Evolutionary conservation across 53 echinoderm and acorn worm species (phyloP).

Genomic region (Holothuria scabra): DNA sequence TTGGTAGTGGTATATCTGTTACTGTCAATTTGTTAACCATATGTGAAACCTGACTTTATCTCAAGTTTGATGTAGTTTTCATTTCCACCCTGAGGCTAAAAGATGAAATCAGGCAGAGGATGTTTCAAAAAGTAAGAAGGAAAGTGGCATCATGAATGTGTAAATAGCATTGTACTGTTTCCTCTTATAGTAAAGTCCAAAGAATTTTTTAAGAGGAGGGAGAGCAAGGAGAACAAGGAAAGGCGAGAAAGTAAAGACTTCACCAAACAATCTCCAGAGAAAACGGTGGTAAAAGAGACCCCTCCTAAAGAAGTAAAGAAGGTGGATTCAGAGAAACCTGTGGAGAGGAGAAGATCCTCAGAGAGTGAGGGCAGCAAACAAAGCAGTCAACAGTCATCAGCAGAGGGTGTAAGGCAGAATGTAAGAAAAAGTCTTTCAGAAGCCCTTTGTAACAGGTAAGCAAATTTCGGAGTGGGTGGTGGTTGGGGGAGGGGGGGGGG

Average conservation of each 20-base stretch:
- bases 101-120: no score
- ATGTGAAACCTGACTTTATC: no score
- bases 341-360: background rate
- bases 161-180: no score
- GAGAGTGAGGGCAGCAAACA: slow-evolving; percentile 5
- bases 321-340: slow-evolving; percentile 38
- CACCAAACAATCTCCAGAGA: background rate
- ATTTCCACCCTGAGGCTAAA: no score
- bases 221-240: slow-evolving; percentile 41
- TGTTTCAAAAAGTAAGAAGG: no score
- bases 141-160: no score
- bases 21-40: no score
- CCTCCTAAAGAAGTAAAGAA: slow-evolving; percentile 29
- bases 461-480: background rate
- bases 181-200: no score
- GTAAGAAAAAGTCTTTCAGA: slow-evolving; percentile 46
- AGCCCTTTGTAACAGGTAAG: slow-evolving; percentile 22
- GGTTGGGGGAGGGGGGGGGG: no score
- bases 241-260: slow-evolving; percentile 36
- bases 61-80: no score
- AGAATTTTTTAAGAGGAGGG: slow-evolving; percentile 1
- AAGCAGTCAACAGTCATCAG: slow-evolving; percentile 1
- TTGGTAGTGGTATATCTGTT: no score
- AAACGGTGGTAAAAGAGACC: slow-evolving; percentile 6
- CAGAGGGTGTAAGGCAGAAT: slow-evolving; percentile 44